Conservation (phyloP, 2,888 invertebrate species). For the Aradus depressus region DNA sequence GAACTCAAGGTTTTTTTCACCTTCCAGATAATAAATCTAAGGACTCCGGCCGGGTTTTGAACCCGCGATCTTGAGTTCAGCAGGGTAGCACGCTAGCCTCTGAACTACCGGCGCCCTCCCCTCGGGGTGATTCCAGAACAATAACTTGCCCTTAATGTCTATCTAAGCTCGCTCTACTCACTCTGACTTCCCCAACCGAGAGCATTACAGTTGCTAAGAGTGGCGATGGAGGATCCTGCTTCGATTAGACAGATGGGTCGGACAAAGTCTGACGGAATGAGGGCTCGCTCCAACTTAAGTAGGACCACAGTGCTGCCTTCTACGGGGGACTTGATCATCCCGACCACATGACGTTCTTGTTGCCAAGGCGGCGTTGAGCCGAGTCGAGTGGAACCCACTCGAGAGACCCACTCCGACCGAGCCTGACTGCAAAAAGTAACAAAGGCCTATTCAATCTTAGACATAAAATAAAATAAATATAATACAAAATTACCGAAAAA, state of each 20-base stretch:
- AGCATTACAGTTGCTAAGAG: constrained; percentile 38
- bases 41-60: no score
- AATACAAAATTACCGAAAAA: not conserved
- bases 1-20: no score
- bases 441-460: no score
- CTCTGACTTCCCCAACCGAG: no score
- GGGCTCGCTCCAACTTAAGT: constrained; percentile 63
- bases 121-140: no score
- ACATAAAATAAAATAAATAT: constrained; percentile 4
- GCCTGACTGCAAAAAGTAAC: constrained; percentile 62
- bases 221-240: constrained; percentile 38
- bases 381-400: constrained; percentile 63
- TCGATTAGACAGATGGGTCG: constrained; percentile 65
- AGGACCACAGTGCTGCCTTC: constrained; percentile 78
- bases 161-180: no score
- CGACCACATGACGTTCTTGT: constrained; percentile 67
- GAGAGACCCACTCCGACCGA: constrained; percentile 75
- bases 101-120: no score
- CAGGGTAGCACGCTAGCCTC: no score
- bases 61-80: no score
- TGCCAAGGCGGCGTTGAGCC: constrained; percentile 78
- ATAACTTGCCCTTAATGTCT: no score
- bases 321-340: constrained; percentile 79
- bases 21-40: no score
- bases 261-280: constrained; percentile 68